These are phyloP conservation scores for Sapajus apella DNA, from an alignment of 2,113 vertebrate species.

Conservation along the genomic window DNA sequence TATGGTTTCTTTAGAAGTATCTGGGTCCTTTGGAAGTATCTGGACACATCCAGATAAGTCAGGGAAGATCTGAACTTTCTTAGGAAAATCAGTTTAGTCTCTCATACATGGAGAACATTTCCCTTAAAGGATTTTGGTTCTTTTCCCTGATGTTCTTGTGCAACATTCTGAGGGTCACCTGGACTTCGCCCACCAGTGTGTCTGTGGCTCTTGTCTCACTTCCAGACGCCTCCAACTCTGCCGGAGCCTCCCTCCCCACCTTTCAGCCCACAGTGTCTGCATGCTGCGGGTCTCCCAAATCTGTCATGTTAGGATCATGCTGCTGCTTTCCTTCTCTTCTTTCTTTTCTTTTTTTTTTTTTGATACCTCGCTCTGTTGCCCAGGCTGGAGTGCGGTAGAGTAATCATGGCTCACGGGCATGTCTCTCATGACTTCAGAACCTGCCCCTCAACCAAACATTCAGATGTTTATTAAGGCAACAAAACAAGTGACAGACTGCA, in stretches of 20 bases:
- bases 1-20: too few species aligned
- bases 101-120: background rate
- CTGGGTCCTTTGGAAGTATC: background rate
- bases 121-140: background rate
- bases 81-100: background rate
- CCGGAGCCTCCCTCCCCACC: background rate
- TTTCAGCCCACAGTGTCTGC: too few species aligned
- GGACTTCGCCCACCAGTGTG: accelerated
- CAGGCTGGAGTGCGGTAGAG: too few species aligned
- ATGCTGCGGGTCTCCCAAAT: background rate
- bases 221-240: accelerated
- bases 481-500: conserved; percentile 51
- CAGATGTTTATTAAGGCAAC: conserved; percentile 16
- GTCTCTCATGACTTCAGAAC: background rate
- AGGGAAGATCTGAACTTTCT: background rate
- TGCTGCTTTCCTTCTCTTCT: background rate
- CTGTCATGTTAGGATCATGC: background rate
- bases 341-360: too few species aligned
- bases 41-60: background rate
- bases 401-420: background rate
- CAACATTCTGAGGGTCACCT: too few species aligned
- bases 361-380: too few species aligned
- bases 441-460: background rate
- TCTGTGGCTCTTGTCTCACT: background rate
- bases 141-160: background rate